These are phyloP conservation scores for Ictalurus furcatus DNA, from an alignment of 2,113 vertebrate species.

Conservation along the genomic window DNA sequence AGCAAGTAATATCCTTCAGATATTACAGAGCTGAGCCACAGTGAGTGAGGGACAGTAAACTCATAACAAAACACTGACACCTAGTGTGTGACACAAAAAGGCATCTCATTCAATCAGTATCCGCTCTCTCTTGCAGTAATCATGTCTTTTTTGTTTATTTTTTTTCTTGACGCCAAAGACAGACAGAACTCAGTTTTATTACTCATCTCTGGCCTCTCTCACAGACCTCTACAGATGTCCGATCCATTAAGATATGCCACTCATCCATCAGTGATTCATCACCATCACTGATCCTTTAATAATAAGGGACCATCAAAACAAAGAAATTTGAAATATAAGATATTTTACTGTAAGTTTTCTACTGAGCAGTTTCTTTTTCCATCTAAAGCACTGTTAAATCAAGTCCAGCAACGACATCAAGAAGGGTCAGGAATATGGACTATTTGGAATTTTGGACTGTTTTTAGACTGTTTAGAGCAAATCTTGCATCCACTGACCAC, in stretches of 20 bases:
- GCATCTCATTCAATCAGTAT: not conserved
- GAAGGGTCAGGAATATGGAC: not conserved
- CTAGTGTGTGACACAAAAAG: constrained; percentile 15
- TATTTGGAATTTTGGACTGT: not conserved
- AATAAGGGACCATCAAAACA: not conserved
- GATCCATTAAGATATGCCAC: not conserved
- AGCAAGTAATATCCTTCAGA: not conserved
- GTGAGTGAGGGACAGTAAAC: not conserved
- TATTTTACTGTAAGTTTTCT: not conserved
- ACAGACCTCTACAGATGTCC: not conserved
- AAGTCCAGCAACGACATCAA: not conserved
- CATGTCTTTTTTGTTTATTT: not conserved
- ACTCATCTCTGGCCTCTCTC: not conserved
- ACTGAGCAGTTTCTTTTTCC: not conserved
- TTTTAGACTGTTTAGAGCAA: not conserved
- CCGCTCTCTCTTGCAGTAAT: not conserved
- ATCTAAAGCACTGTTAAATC: not conserved
- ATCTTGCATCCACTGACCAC: not conserved
- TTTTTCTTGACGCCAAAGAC: not conserved
- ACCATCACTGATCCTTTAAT: not conserved
- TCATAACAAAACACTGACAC: constrained; percentile 30
- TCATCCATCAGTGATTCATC: not conserved
- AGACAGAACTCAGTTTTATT: not conserved
- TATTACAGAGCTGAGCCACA: not conserved
- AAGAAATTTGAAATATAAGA: not conserved